Conservation (phyloP, 2,797 vertebrate species). For the Parauchenoglanis punctatus region DNA sequence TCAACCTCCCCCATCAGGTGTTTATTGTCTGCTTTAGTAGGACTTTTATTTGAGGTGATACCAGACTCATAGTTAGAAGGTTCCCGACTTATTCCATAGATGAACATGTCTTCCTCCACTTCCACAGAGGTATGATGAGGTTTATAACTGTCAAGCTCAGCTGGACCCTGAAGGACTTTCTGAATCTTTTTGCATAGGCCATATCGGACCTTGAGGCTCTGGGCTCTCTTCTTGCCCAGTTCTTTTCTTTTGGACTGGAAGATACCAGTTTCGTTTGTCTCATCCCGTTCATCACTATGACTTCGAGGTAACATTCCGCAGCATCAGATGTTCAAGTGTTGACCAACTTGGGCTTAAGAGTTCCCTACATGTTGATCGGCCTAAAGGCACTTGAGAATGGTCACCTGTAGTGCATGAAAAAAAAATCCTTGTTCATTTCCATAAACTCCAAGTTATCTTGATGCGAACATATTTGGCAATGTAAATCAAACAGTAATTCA, state of each 20-base stretch:
- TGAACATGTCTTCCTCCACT: constrained; percentile 70
- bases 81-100: constrained; percentile 70
- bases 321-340: constrained; percentile 48
- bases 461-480: neutral
- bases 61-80: constrained; percentile 54
- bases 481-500: neutral
- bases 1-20: constrained; percentile 61
- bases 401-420: constrained; percentile 41
- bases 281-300: constrained; percentile 76
- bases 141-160: constrained; percentile 69
- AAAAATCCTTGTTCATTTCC: constrained; percentile 29
- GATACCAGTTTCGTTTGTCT: constrained; percentile 66
- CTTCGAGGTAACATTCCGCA: constrained; percentile 81
- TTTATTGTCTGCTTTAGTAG: constrained; percentile 30
- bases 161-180: constrained; percentile 74
- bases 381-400: constrained; percentile 31
- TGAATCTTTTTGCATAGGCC: constrained; percentile 77
- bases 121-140: constrained; percentile 69
- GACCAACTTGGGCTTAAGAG: constrained; percentile 50
- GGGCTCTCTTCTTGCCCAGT: constrained; percentile 70
- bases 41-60: constrained; percentile 39
- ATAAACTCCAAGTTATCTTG: neutral
- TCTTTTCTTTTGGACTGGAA: constrained; percentile 71
- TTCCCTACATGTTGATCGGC: constrained; percentile 53
- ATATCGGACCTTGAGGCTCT: constrained; percentile 71